Base-by-base conservation (phyloP, 2,888 invertebrate species). In the Eutolmus rufibarbis region DNA sequence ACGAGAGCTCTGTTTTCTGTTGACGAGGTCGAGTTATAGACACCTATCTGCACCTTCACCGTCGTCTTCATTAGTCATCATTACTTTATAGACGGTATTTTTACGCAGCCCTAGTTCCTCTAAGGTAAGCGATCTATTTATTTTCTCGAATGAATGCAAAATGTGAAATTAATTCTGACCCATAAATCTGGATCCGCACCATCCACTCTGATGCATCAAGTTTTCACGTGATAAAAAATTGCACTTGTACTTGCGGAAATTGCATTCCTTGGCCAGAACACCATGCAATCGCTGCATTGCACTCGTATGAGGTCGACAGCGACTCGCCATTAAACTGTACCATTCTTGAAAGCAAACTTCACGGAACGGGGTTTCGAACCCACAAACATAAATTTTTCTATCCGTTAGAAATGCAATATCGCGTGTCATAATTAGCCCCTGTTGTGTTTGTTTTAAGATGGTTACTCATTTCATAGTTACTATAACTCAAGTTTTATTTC, bases 81-180 rank as follows among this genome's bases (percentile, higher is more conserved):
- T 40, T 40, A 37, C 19, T 77, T 2, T 9, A 3, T 46, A 31
- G 79, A 19, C 12, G 43, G 28, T 46, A 19, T 40, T 79, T 79
- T 79, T 51, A 79, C 51, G 79, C 79, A 79, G 40, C 46, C 5
- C 19, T 79, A 79, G 43, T 46, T 79, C 46, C 28, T 23, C 43
- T 23, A 40, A 76, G 34, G 14, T 34, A n/a, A 34, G 40, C 76
- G 76, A 76, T 76, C 40, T 76, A 76, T 28, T 79, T 28, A 31
- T 79, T 79, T 79, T n/a, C 79, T 51, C 43, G 19, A 77, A 40
- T 77, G 28, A 40, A 79, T 79, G 46, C 77, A 9, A 40, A 79
- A 79, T 79, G 31, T 14, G 79, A 79, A 79, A 79, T 79, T 79
- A 79, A 46, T 79, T 51, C 79, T 46, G 79, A 51, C 79, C 79